Base-by-base conservation (phyloP, 2,797 vertebrate species). In the Thaleichthys pacificus region DNA sequence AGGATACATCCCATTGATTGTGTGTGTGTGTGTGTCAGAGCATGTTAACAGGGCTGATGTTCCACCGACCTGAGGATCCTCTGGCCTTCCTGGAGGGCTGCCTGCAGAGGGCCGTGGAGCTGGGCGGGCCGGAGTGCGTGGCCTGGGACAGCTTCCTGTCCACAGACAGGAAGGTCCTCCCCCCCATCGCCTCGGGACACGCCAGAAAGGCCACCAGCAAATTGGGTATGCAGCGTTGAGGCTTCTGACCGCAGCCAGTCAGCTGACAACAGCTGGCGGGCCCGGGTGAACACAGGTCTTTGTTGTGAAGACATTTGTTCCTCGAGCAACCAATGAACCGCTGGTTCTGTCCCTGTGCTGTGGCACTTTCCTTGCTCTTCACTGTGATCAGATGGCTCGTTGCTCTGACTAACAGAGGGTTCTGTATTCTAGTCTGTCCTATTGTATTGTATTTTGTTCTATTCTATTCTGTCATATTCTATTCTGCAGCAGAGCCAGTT, bases 1-100 rank as follows among this genome's bases (percentile, higher is more conserved):
- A 60, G 30, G 8, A n/a, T 22, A 21, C 32, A n/a, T 64, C 62
- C 67, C 17, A 19, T 24, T 28, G 47, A n/a, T 30, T 30, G 8
- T 1, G 8, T 21, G 35, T 24, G 5, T 26, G 30, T 70, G 21
- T 8, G n/a, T n/a, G n/a, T n/a, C 81, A 92, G 91, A 92, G 91
- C 77, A 87, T 92, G 87, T 77, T 92, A 62, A 91, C 91, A 2
- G 91, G 91, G 15, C 85, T 92, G 68, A 92, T 92, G 89, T 91
- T 89, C 61, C 84, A 89, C 72, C 84, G 78, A 6, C 91, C 91
- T 0, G 91, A 92, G 32, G 91, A 92, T 70, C 91, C 90, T 0
- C 73, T 92, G 19, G 42, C 63, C 32, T 92, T 92, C 72, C 78
- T 92, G 32, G 90, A 92, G 61, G 73, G 72, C 49, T 92, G 91